Conservation (phyloP, 2,888 invertebrate species). For the Troides helena region DNA sequence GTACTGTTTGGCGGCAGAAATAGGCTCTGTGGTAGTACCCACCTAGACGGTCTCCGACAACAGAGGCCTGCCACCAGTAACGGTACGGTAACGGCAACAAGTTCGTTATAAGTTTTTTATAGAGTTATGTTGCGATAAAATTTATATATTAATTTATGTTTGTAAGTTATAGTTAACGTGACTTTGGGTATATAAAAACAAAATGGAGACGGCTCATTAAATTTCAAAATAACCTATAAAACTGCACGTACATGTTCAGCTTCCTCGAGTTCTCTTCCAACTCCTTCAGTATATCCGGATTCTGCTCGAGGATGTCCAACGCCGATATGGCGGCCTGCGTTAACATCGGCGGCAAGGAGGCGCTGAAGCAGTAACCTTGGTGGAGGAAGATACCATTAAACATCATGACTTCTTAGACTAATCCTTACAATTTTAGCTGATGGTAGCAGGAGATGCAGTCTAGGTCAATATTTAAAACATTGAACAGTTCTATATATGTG, state of each 20-base stretch:
- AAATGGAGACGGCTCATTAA: background rate
- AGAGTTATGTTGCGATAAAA: background rate
- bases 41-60: too few relatives aligned
- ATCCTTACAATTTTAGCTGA: too few relatives aligned
- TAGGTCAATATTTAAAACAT: too few relatives aligned
- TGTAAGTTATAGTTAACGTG: background rate
- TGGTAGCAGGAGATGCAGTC: too few relatives aligned
- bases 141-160: background rate
- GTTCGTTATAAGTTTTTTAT: too few relatives aligned
- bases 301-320: slow-evolving; percentile 85
- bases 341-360: slow-evolving; percentile 95
- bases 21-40: too few relatives aligned
- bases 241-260: slow-evolving; percentile 71
- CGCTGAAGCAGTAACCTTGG: slow-evolving; percentile 96
- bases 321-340: slow-evolving; percentile 92
- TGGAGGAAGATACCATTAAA: slow-evolving; percentile 15
- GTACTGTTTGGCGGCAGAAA: too few relatives aligned
- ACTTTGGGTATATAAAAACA: background rate
- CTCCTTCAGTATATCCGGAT: slow-evolving; percentile 82
- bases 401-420: background rate
- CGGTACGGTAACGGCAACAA: too few relatives aligned
- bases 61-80: too few relatives aligned
- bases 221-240: background rate
- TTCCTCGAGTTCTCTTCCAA: slow-evolving; percentile 80
- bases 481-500: too few relatives aligned